Percentiles rank a stretch among this genome's conserved stretches.
Evolutionary conservation across 1,140 invertebrate species (phyloP).

Genomic region (Bombus difficillimus): DNA sequence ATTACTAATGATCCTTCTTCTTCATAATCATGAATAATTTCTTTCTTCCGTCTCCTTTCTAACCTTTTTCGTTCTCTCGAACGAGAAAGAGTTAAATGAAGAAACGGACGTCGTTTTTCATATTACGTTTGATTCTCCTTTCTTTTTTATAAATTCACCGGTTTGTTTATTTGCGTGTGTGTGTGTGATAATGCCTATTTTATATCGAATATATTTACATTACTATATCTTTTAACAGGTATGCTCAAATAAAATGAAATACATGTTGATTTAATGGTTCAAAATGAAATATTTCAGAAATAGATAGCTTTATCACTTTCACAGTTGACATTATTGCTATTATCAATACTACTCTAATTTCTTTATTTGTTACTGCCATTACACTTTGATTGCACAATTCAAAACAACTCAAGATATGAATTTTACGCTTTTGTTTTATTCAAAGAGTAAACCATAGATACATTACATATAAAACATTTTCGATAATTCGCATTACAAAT

Average conservation of each 20-base stretch:
- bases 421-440: not conserved
- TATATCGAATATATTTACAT: not conserved
- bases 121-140: not conserved
- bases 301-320: conserved; percentile 8
- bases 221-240: not conserved
- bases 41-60: not conserved
- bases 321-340: conserved; percentile 9
- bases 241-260: not conserved
- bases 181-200: no score
- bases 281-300: not conserved
- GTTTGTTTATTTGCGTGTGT: no score
- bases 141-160: no score
- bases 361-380: not conserved
- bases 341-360: conserved; percentile 13
- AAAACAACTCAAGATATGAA: not conserved
- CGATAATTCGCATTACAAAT: no score
- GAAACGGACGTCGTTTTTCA: not conserved
- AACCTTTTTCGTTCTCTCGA: not conserved
- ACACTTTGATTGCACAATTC: not conserved
- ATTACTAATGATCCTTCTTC: not conserved
- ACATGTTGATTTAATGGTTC: no score
- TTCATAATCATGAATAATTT: not conserved
- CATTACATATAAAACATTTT: no score
- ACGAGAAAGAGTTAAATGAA: not conserved
- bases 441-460: not conserved